Conservation (phyloP, 1,140 invertebrate species). For the Pseudomyrmex cubaensis region DNA sequence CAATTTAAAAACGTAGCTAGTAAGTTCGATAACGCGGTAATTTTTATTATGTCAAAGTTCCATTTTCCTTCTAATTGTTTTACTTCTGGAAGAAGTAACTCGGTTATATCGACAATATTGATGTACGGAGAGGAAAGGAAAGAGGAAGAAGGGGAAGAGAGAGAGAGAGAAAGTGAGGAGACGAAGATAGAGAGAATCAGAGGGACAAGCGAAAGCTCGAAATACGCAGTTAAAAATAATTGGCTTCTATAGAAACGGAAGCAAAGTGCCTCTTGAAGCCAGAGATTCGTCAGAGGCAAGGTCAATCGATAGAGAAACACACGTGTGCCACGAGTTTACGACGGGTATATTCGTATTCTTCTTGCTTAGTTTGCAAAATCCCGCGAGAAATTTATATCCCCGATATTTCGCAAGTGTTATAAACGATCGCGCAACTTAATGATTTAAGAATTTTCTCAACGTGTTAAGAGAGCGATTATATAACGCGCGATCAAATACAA, state of each 20-base stretch:
- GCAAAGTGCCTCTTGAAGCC: slow-evolving; percentile 18
- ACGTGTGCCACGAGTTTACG: neutral
- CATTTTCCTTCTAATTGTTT: too few species aligned
- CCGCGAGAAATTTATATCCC: slow-evolving; percentile 6
- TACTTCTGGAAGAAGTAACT: too few species aligned
- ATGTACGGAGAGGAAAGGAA: neutral
- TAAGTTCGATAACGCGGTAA: too few species aligned
- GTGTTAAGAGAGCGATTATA: neutral
- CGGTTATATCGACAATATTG: neutral
- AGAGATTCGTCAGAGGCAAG: slow-evolving; percentile 68
- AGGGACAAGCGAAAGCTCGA: slow-evolving; percentile 17
- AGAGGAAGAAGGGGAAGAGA: neutral
- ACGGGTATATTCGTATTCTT: slow-evolving; percentile 8
- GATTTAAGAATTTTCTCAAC: neutral
- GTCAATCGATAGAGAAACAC: slow-evolving; percentile 67
- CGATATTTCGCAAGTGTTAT: neutral
- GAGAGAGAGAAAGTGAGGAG: neutral
- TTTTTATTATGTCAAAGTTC: too few species aligned
- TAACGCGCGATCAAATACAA: neutral
- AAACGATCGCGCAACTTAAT: neutral
- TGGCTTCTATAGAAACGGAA: slow-evolving; percentile 46
- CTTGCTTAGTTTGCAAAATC: neutral
- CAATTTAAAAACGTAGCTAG: too few species aligned
- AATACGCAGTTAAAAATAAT: slow-evolving; percentile 72
- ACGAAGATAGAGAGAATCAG: neutral